Percentiles rank a stretch among this genome's conserved stretches.
These are phyloP conservation scores for Megamerina dolium DNA, from an alignment of 2,888 invertebrate species.

Conservation along the genomic window DNA sequence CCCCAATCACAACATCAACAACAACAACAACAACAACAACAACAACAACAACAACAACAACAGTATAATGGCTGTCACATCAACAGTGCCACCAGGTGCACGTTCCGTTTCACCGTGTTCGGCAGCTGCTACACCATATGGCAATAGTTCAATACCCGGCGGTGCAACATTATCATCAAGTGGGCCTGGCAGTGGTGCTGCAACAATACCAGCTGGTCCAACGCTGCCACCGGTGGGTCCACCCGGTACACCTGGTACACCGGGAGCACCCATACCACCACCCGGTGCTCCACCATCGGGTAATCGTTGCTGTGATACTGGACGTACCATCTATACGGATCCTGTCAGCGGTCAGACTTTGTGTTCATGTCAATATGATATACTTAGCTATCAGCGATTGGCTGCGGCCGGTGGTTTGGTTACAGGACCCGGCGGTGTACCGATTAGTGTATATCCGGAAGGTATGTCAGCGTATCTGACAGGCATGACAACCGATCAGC, in stretches of 20 bases:
- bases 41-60: slow-evolving; percentile 44
- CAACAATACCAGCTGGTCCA: slow-evolving; percentile 24
- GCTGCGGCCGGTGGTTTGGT: slow-evolving; percentile 51
- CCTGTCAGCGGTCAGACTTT: slow-evolving; percentile 83
- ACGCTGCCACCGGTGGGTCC: slow-evolving; percentile 28
- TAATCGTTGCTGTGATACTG: slow-evolving; percentile 81
- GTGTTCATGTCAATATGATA: slow-evolving; percentile 86
- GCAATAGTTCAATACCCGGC: slow-evolving; percentile 41
- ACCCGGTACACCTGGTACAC: slow-evolving; percentile 50
- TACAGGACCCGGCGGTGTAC: slow-evolving; percentile 60
- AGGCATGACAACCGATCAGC: slow-evolving; percentile 76
- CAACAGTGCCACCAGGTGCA: slow-evolving; percentile 52
- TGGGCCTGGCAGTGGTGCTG: slow-evolving; percentile 25
- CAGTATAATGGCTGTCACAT: slow-evolving; percentile 53
- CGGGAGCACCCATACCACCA: slow-evolving; percentile 48
- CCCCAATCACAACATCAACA: slow-evolving; percentile 10
- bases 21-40: slow-evolving; percentile 52
- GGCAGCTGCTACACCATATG: slow-evolving; percentile 51
- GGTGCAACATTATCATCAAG: slow-evolving; percentile 13
- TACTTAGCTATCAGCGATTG: slow-evolving; percentile 71
- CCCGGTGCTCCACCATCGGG: slow-evolving; percentile 18
- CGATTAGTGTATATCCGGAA: slow-evolving; percentile 73
- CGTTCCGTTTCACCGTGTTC: slow-evolving; percentile 53
- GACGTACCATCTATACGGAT: slow-evolving; percentile 84
- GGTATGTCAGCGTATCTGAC: slow-evolving; percentile 85